Base-by-base conservation (phyloP, 1,140 invertebrate genomes). In the Orussus abietinus region DNA sequence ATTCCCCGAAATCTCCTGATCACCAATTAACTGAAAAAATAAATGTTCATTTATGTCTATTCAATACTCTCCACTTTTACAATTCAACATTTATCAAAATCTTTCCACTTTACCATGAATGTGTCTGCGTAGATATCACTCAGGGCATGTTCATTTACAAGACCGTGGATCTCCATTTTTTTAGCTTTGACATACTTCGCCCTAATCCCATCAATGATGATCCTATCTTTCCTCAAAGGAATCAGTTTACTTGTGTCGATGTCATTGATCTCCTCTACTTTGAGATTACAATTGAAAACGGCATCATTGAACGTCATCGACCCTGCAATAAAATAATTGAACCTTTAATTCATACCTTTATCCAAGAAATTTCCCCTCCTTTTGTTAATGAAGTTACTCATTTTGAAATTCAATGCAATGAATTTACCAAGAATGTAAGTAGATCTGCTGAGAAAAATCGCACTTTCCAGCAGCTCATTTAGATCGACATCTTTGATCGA, bases 1-100 rank as follows among this genome's bases (percentile, higher is more conserved):
- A 10, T 52, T 35, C 32, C 62, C 62, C 4, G 42, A 57, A 28
- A 66, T 47, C 28, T 52, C 54, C 47, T 68, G 65, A 22, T 55
- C 30, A 0, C 45, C 53, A 6, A 13, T 40, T 29, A 51, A 26
- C 60, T 66, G 19, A 10, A 47, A 51, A 35, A 39, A n/a, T n/a
- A 49, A 18, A 31, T 17, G 0, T 1, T 21, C 14, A 19, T 28
- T 7, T 21, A 12, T 25, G 11, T 30, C 25, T 29, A 30, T 26
- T 33, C n/a, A n/a, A 22, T 17, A 22, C 19, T 20, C 20, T 13
- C 15, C 6, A 18, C 2, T 0, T 19, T 15, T 33, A 15, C 19
- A 26, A 3, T 30, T 25, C 12, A 25, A 18, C 33, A 28, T 13
- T 22, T 29, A 33, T 32, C 3, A 38, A 39, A 39, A 36, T 6